Evolutionary conservation across 2,888 invertebrate genomes (phyloP), one percentile per base, ranked within the genome.

Genomic region (Athalia circularis): DNA sequence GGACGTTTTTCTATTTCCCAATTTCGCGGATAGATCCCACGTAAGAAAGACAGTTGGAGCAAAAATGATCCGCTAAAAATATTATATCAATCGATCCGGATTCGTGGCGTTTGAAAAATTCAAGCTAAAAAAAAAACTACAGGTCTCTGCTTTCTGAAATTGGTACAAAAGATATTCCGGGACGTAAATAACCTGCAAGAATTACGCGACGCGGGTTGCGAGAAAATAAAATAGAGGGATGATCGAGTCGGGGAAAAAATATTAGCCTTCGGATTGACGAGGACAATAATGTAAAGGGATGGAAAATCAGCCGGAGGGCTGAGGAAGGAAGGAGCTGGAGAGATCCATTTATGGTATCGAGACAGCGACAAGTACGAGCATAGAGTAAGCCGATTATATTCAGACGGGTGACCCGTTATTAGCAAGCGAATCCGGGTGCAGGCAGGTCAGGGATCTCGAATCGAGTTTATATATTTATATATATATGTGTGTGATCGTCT

Each of bases 371-470:
- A 29, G 13, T 65, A 45, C 65, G 11, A 29, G 50, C 61, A 62
- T 62, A 50, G 62, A 75, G 52, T 62, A 64, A 75, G 75, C 50
- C 75, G 64, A 47, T 75, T 64, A 64, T 75, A 15, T 29, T 75
- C 75, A 57, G 75, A 64, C 75, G 62, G 65, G 67, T 77, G 79
- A 81, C 77, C 79, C 80, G 79, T 79, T 80, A 79, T 81, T 80
- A 79, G 76, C 75, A 59, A 82, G 79, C 29, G 29, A 79, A 72
- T 80, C 79, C 48, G 65, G 64, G 59, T 47, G 77, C 43, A 67
- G 70, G 8, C 62, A 61, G 57, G 57, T 65, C 57, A 59, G 77
- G 64, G 74, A 72, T 59, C 9, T 48, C 59, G 67, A 61, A 68
- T 77, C 76, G 67, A 59, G 54, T 61, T 57, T n/a, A 29, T 29